Base-by-base conservation (phyloP, 2,797 vertebrate species). In the Phrynocephalus guinanensis region DNA sequence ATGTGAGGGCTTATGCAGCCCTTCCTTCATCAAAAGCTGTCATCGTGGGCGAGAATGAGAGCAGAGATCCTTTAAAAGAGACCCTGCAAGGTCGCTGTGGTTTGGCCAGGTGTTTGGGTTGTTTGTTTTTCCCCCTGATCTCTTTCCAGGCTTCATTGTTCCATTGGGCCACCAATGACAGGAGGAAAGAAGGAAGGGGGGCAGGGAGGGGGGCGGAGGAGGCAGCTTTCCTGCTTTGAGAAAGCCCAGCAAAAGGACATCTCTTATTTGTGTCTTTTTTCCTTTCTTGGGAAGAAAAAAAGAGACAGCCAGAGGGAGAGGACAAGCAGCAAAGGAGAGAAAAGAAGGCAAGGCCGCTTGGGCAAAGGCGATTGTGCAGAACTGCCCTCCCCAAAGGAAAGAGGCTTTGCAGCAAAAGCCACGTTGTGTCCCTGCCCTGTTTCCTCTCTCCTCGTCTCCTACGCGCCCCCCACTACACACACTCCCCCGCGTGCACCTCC, bases 91-190 rank as follows among this genome's bases (percentile, higher is more conserved):
- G 85, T 82, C 73, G 73, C 60, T 0, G 82, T n/a, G 68, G 83
- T 44, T 82, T 77, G 89, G 82, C 86, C 88, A 89, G 87, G 67
- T 90, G 88, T 77, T n/a, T 66, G 70, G n/a, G 56, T 5, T 50
- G 44, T 63, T 87, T 77, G n/a, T 72, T n/a, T n/a, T n/a, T 3
- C 67, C 30, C 30, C 38, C 72, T 77, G 77, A 87, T 90, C 73
- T 52, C 28, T 33, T 90, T 90, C 89, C 89, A 90, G 86, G 78
- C 72, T 50, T 44, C 82, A 76, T 85, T 87, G 89, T 90, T 82
- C 84, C 82, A 63, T 82, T 90, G 87, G 89, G 89, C 86, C 86
- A 52, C 1, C 38, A 71, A 87, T 77, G 24, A 48, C 60, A 84
- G 70, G 63, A 73, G 78, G 78, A 78, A 75, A 71, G 44, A 77